These are phyloP conservation scores for Unio pictorum DNA, from an alignment of 2,888 invertebrate species.

Conservation along the genomic window DNA sequence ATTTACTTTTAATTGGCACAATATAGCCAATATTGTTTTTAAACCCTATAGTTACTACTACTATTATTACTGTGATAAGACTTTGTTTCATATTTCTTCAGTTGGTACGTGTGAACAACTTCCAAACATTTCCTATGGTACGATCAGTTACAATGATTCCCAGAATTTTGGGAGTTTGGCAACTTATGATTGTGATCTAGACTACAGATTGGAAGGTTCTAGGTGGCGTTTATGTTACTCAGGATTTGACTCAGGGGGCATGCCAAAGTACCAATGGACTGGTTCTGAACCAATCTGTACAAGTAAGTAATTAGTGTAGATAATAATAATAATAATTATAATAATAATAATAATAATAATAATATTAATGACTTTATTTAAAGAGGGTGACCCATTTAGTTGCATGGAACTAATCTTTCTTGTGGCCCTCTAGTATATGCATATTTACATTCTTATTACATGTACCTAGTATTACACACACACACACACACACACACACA, in stretches of 20 bases:
- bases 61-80: not conserved
- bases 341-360: too few species aligned
- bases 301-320: slow-evolving; percentile 24
- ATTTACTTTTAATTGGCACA: not conserved
- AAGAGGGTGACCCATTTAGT: too few species aligned
- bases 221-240: slow-evolving; percentile 31
- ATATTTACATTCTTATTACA: too few species aligned
- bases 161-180: slow-evolving; percentile 38
- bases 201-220: slow-evolving; percentile 41
- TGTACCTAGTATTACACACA: too few species aligned
- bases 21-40: not conserved
- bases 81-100: slow-evolving; percentile 12
- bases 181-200: slow-evolving; percentile 45
- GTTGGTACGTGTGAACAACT: slow-evolving; percentile 36
- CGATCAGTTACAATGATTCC: slow-evolving; percentile 21
- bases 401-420: too few species aligned
- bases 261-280: slow-evolving; percentile 37
- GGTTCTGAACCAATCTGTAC: slow-evolving; percentile 45
- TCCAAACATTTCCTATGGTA: slow-evolving; percentile 34
- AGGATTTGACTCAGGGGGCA: slow-evolving; percentile 5
- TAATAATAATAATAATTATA: too few species aligned
- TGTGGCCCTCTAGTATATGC: too few species aligned
- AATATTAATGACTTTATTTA: too few species aligned
- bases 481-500: too few species aligned
- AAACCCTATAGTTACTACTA: not conserved